Percentiles rank a stretch among this genome's conserved stretches.
Conservation (phyloP, 2,797 vertebrate species). For the Poeciliopsis infans region DNA sequence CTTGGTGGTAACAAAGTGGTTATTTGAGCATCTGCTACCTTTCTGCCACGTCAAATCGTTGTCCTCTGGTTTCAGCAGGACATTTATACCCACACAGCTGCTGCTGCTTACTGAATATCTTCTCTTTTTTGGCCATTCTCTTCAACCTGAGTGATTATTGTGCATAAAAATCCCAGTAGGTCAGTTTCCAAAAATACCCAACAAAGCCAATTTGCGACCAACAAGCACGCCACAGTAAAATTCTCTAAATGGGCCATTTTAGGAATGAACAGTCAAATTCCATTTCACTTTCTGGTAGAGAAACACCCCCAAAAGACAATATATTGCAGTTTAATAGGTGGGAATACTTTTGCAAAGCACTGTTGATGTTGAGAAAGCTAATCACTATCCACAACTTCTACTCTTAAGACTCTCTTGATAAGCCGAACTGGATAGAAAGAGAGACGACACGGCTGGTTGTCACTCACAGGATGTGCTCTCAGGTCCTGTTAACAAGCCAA, state of each 20-base stretch:
- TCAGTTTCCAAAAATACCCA: background rate
- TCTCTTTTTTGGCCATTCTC: background rate
- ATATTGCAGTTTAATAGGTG: background rate
- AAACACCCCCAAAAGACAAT: background rate
- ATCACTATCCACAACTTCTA: background rate
- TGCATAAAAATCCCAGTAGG: background rate
- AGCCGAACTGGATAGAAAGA: conserved; percentile 8
- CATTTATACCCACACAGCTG: background rate
- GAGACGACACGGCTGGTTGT: conserved; percentile 28
- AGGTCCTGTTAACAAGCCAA: conserved; percentile 76
- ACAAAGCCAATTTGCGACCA: background rate
- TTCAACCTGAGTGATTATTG: background rate
- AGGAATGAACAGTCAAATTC: background rate
- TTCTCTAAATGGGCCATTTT: background rate
- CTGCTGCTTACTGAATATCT: background rate
- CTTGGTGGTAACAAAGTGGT: background rate
- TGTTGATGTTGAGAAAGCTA: conserved; percentile 5
- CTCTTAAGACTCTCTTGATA: background rate
- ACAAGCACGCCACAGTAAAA: background rate
- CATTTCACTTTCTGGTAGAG: background rate
- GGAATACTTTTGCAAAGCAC: background rate
- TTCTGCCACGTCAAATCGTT: background rate
- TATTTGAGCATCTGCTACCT: background rate
- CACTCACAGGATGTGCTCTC: conserved; percentile 46
- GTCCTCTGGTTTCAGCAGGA: background rate